These are phyloP conservation scores for Siniperca scherzeri DNA, from an alignment of 2,797 vertebrate genomes.

Conservation along the genomic window DNA sequence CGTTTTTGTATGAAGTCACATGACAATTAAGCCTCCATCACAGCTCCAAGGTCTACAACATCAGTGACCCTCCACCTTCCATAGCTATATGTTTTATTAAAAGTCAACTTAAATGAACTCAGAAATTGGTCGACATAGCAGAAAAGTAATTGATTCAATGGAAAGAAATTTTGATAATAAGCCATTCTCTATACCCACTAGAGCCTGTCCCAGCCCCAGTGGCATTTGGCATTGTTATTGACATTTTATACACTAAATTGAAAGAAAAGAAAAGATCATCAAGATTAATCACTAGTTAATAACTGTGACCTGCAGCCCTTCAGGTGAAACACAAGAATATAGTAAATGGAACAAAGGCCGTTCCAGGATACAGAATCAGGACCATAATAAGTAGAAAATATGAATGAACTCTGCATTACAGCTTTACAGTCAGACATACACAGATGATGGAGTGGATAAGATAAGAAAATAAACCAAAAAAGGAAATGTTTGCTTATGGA, in stretches of 20 bases:
- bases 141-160: too few species aligned
- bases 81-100: too few species aligned
- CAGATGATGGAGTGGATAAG: not conserved
- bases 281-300: not conserved
- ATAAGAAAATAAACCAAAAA: not conserved
- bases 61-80: too few species aligned
- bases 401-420: not conserved
- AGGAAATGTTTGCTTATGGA: not conserved
- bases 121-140: too few species aligned
- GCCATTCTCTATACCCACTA: too few species aligned
- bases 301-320: not conserved
- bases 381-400: not conserved
- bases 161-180: too few species aligned
- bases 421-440: slow-evolving; percentile 1
- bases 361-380: not conserved
- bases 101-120: too few species aligned
- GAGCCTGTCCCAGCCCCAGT: too few species aligned
- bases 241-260: not conserved
- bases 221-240: too few species aligned
- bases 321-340: not conserved
- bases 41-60: too few species aligned
- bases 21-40: too few species aligned
- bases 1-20: too few species aligned
- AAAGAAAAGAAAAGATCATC: not conserved
- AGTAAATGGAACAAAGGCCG: not conserved